Evolutionary conservation across 2,888 invertebrate genomes (phyloP).

Genomic region (Sesia bembeciformis): DNA sequence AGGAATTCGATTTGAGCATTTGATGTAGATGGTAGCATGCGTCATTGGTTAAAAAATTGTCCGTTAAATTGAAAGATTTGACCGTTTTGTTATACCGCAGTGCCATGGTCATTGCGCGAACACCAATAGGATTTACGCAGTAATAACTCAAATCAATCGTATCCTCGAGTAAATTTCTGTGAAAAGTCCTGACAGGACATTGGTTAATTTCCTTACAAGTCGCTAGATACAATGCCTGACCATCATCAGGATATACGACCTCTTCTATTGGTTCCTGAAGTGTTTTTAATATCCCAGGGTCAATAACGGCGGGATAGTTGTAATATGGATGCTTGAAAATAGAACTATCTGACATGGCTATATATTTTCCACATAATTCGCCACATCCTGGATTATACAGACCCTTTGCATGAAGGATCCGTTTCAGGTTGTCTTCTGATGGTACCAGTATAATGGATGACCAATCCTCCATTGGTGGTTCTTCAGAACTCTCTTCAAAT

Average conservation of each 20-base stretch:
- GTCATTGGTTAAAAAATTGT: conserved; percentile 43
- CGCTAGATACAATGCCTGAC: conserved; percentile 42
- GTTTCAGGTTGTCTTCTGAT: conserved; percentile 27
- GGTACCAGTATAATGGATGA: conserved; percentile 31
- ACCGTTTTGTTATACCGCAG: conserved; percentile 38
- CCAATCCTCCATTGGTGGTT: conserved; percentile 47
- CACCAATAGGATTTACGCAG: conserved; percentile 35
- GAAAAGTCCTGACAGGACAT: conserved; percentile 32
- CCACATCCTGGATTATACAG: conserved; percentile 40
- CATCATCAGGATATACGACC: conserved; percentile 37
- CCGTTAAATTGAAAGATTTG: conserved; percentile 32
- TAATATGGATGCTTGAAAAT: conserved; percentile 43
- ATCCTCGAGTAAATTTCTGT: conserved; percentile 26
- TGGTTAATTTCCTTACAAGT: conserved; percentile 42
- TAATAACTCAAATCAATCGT: conserved; percentile 47
- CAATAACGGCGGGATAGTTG: conserved; percentile 42
- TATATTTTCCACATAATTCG: conserved; percentile 42
- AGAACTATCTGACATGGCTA: conserved; percentile 38
- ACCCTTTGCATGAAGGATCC: conserved; percentile 20
- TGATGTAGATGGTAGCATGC: conserved; percentile 48
- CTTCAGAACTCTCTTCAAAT: conserved; percentile 24
- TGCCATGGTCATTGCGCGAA: conserved; percentile 45
- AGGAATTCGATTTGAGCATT: conserved; percentile 34
- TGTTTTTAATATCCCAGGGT: conserved; percentile 47
- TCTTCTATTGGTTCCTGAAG: conserved; percentile 25